Evolutionary conservation across 1,140 invertebrate genomes (phyloP), one percentile per base, ranked within the genome.

Genomic region (Spodoptera frugiperda): DNA sequence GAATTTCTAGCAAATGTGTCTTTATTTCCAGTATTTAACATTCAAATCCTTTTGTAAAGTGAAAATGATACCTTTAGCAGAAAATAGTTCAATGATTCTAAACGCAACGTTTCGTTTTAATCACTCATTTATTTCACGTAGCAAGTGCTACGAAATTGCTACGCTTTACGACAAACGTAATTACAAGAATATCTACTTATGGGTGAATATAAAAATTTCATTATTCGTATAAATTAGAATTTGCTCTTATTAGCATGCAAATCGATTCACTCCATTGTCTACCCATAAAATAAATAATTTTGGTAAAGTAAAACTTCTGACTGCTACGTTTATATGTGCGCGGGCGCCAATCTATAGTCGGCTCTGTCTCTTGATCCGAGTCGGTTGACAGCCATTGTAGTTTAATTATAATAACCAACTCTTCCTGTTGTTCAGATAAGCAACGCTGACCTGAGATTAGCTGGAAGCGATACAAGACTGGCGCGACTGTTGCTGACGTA

Each of bases 351-450:
- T 44, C 55, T 54, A 25, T 25, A 51, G 63, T 44, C 68, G 54
- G 65, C 63, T 61, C 61, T 17, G 33, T 65, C 59, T 71, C 59
- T 72, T 59, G 70, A 73, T 59, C 70, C 54, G 17, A n/a, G 70
- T 55, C 70, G 39, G 54, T 68, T 55, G 44, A 73, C 53, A 73
- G 55, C 15, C 54, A 48, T 59, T 72, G 39, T 71, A 71, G 51
- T 73, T 33, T 55, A 65, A 65, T 71, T 73, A 59, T 73, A 57
- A 73, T 73, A 73, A 73, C 70, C 55, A 48, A 65, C 61, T 39
- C 70, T 73, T 73, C 70, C 70, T 73, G 68, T 25, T 73, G 70
- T 73, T 73, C 39, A 54, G 44, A 73, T 73, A 59, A 48, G 33
- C 54, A 57, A 21, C 54, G n/a, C 15, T 73, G 6, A 3, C n/a